Evolutionary conservation across 2,888 invertebrate species (phyloP).

Genomic region (Tetragnatha montana): DNA sequence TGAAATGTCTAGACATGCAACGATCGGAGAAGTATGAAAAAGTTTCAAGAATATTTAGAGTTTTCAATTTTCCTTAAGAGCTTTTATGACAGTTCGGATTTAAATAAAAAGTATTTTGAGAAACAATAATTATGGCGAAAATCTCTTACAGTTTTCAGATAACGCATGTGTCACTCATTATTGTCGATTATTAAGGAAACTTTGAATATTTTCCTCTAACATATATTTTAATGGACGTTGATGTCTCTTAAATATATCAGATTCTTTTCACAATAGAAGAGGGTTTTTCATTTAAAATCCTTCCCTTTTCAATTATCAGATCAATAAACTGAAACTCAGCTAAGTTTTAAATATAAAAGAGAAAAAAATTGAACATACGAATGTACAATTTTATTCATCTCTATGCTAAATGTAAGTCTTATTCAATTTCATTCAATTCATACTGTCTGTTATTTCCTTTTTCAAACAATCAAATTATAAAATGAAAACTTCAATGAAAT

Average conservation of each 20-base stretch:
- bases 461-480: too few relatives aligned
- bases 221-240: not conserved
- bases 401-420: too few relatives aligned
- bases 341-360: too few relatives aligned
- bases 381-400: too few relatives aligned
- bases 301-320: not conserved
- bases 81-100: not conserved
- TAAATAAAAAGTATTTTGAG: not conserved
- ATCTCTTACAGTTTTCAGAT: not conserved
- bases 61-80: not conserved
- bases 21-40: too few relatives aligned
- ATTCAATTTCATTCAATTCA: too few relatives aligned
- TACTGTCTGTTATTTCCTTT: too few relatives aligned
- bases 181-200: not conserved
- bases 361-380: too few relatives aligned
- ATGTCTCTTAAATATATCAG: not conserved
- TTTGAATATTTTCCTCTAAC: not conserved
- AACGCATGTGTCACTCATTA: not conserved
- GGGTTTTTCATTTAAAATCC: not conserved
- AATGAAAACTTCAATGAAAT: too few relatives aligned
- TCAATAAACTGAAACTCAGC: not conserved
- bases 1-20: too few relatives aligned
- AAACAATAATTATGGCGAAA: not conserved
- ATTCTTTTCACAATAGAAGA: not conserved
- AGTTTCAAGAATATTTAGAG: not conserved